Evolutionary conservation across 1,140 invertebrate genomes (phyloP).

Genomic region (Cyclargus thomasi): DNA sequence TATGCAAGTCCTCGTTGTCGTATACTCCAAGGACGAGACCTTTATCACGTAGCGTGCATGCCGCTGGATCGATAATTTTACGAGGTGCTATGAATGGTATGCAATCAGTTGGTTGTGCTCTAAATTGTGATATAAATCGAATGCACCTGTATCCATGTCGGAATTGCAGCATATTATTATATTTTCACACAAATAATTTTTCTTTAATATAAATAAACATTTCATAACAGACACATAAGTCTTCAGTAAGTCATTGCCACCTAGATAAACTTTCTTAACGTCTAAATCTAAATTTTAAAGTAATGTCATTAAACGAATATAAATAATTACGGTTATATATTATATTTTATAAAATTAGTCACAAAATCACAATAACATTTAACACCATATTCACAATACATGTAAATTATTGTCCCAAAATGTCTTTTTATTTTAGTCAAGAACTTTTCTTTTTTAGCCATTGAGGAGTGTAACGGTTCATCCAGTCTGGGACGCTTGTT

Average conservation of each 20-base stretch:
- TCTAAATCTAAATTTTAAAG: slow-evolving; percentile 23
- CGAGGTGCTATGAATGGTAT: slow-evolving; percentile 28
- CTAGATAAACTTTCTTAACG: slow-evolving; percentile 44
- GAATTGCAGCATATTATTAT: slow-evolving; percentile 37
- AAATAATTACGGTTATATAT: slow-evolving; percentile 22
- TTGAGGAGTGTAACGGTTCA: slow-evolving; percentile 46
- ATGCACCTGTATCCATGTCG: slow-evolving; percentile 30
- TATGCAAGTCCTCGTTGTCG: slow-evolving; percentile 48
- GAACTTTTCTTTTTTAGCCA: slow-evolving; percentile 67
- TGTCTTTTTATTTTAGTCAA: slow-evolving; percentile 64
- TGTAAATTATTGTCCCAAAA: slow-evolving; percentile 44
- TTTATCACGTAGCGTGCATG: slow-evolving; percentile 43
- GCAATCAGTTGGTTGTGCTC: slow-evolving; percentile 45
- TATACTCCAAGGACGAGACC: slow-evolving; percentile 62
- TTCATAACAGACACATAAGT: background rate
- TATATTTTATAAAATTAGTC: slow-evolving; percentile 33
- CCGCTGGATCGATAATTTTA: slow-evolving; percentile 43
- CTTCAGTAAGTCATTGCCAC: slow-evolving; percentile 39
- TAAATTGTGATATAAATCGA: slow-evolving; percentile 58
- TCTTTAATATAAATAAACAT: slow-evolving; percentile 1
- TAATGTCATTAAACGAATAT: slow-evolving; percentile 9
- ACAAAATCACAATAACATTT: slow-evolving; percentile 50
- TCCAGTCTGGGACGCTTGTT: slow-evolving; percentile 52
- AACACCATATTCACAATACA: slow-evolving; percentile 53
- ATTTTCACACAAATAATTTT: slow-evolving; percentile 25